Percentiles rank a stretch among this genome's conserved stretches.
These are phyloP conservation scores for Andrena chrysosceles DNA, from an alignment of 2,888 invertebrate species.

Conservation along the genomic window DNA sequence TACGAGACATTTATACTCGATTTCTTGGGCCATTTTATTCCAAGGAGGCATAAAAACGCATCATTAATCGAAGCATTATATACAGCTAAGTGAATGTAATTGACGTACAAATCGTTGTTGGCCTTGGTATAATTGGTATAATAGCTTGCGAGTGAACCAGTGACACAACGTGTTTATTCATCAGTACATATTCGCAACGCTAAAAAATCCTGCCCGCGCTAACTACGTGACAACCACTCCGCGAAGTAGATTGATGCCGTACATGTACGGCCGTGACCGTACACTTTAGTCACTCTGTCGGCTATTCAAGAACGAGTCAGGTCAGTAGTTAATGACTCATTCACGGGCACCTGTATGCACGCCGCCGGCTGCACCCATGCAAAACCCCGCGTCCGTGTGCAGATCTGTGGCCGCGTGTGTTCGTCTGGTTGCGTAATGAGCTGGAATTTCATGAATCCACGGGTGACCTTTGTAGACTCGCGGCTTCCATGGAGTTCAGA, in stretches of 20 bases:
- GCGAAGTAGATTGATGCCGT: conserved; percentile 39
- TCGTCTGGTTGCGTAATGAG: conserved; percentile 52
- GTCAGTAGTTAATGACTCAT: conserved; percentile 66
- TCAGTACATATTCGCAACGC: not conserved
- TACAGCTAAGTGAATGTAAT: not conserved
- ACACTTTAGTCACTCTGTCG: conserved; percentile 38
- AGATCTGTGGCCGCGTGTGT: conserved; percentile 10
- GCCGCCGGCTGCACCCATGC: not conserved
- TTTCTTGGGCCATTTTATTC: too few species aligned
- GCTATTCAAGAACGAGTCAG: conserved; percentile 58
- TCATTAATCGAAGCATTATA: not conserved
- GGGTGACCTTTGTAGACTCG: conserved; percentile 22
- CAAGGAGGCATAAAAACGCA: not conserved
- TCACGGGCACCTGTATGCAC: conserved; percentile 54
- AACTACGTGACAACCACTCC: conserved; percentile 11
- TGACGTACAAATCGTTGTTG: not conserved
- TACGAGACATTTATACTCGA: too few species aligned
- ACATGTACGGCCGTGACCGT: conserved; percentile 43
- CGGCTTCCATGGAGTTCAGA: not conserved
- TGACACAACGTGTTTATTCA: not conserved
- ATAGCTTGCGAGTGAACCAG: not conserved
- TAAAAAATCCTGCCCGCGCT: not conserved
- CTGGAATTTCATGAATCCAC: conserved; percentile 48
- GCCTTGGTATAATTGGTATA: not conserved
- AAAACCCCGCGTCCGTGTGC: conserved; percentile 4